Base-by-base conservation (phyloP, 2,113 vertebrate species). In the Eubucco bourcierii region DNA sequence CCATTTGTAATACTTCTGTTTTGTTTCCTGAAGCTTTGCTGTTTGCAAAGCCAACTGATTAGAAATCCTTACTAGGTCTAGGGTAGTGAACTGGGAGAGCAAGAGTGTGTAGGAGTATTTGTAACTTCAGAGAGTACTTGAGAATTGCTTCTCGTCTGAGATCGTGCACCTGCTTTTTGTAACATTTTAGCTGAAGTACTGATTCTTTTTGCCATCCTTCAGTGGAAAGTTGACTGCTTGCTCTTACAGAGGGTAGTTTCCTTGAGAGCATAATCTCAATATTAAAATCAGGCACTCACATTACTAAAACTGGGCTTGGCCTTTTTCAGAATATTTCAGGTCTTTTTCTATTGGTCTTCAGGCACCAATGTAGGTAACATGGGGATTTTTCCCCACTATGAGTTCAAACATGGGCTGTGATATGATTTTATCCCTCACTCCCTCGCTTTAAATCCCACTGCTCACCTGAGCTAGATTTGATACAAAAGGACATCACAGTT, bases 401-500 rank as follows among this genome's bases (percentile, higher is more conserved):
- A 28, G 31, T 11, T 81, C 44, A 53, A 2, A 20, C 0, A 0
- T 12, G 28, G 55, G 67, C 46, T 66, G 18, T 9, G 75, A 10
- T 39, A 23, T 33, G 75, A 9, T 37, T 29, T 55, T 58, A 18
- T 4, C 71, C 29, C 59, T 75, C 77, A 27, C 39, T 15, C 50
- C 71, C 28, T 75, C 44, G 2, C 39, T 68, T 29, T 19, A 44
- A 53, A 55, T 60, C 84, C 24, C 12, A 0, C 68, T 59, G 63
- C 63, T 46, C 52, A 18, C 6, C 0, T 28, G 4, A 74, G 46
- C 33, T 31, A 13, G 21, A 9, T 29, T 16, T 1, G 4, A 0
- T 71, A 47, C 37, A 15, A 33, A 9, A 37, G 52, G 58, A 2
- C 34, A 8, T 63, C 1, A 2, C 41, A 34, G 10, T 58, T 84